Evolutionary conservation across 2,113 vertebrate species (phyloP).

Genomic region (Muscicapa adusta): DNA sequence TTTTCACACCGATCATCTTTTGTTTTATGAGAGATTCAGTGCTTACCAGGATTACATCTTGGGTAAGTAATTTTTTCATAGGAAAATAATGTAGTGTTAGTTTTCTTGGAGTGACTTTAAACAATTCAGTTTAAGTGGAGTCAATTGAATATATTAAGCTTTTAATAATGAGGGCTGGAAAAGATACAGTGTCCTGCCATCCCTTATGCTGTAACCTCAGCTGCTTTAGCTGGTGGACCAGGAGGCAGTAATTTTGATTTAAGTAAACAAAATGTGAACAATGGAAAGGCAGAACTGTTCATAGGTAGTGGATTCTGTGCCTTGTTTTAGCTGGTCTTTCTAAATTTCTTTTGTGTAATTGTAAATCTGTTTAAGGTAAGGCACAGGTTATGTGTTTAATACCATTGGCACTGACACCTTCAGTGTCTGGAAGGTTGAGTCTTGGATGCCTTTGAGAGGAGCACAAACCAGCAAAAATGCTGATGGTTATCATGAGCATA

Average conservation of each 20-base stretch:
- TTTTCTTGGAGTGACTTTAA: not conserved
- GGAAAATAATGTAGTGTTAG: not conserved
- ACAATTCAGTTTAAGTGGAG: not conserved
- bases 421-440: not conserved
- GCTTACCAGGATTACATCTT: slow-evolving; percentile 94
- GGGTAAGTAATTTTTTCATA: slow-evolving; percentile 69
- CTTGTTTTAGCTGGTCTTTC: not conserved
- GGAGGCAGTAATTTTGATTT: not conserved
- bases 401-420: not conserved
- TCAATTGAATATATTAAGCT: not conserved
- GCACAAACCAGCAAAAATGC: not conserved
- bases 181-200: not conserved
- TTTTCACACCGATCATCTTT: slow-evolving; percentile 84
- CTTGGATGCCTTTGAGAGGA: not conserved
- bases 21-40: slow-evolving; percentile 91
- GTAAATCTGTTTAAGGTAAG: not conserved
- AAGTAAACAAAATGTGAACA: not conserved
- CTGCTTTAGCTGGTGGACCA: not conserved
- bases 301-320: not conserved
- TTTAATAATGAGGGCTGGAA: not conserved
- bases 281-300: not conserved
- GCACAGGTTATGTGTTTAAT: not conserved
- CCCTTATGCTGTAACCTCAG: not conserved
- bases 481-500: not conserved
- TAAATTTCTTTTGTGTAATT: not conserved